Evolutionary conservation across 2,888 invertebrate genomes (phyloP), one percentile per base, ranked within the genome.

Genomic region (Eremobia ochroleuca): DNA sequence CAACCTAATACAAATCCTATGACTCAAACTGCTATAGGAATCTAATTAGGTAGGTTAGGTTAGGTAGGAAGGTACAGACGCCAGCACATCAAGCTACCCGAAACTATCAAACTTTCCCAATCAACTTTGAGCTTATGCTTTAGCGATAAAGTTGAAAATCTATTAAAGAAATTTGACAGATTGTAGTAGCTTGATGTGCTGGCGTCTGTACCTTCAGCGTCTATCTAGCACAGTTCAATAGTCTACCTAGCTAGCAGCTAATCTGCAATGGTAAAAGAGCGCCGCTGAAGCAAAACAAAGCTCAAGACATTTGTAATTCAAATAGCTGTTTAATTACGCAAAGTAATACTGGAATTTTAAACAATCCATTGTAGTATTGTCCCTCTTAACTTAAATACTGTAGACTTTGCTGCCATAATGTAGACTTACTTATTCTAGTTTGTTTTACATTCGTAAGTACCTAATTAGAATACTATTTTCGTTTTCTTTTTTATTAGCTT

Each of bases 251-350:
- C 37, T 59, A 76, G 31, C 65, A 82, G 31, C 65, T 59, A 72
- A 73, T 77, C 49, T 87, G 66, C 72, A 81, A 87, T 31, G 69
- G 69, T 68, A 80, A 87, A 86, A 71, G 43, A 64, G 64, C 55
- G 49, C 28, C 31, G 55, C 71, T 37, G 25, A 68, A 65, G 37
- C 37, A 73, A 68, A 73, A 73, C 73, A 77, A 81, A 68, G 67
- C 40, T 37, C 43, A 55, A 74, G 2, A 28, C 40, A 82, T 87
- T 87, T 87, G 78, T 65, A 52, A 87, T 81, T 78, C 70, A 78
- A 85, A 77, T 77, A 46, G 11, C 37, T 67, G 49, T 49, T 79
- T 68, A 73, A 59, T 75, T 76, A 75, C 69, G 64, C 61, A 55
- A 59, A 49, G 58, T 59, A 52, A 77, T 59, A 73, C 59, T 58